A percentile compares a stretch with the other conserved stretches of the same genome.
These are phyloP conservation scores for Pipra filicauda DNA, from an alignment of 2,113 vertebrate species.

Conservation along the genomic window DNA sequence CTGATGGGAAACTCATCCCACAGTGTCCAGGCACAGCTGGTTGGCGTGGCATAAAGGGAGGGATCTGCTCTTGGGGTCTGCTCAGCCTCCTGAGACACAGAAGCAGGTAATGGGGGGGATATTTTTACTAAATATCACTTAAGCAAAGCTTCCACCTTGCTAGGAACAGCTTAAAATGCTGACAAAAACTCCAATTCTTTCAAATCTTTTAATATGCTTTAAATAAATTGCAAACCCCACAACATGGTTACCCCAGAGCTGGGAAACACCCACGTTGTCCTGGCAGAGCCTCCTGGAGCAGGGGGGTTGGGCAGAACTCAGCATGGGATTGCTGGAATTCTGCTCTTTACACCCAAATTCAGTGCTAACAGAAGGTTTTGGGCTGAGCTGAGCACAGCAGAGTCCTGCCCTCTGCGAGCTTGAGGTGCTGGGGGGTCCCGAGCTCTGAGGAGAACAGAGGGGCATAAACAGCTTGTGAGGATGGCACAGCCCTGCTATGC, in stretches of 20 bases:
- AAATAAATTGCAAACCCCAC: fast-evolving
- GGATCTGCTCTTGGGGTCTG: background rate
- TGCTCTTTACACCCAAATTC: background rate
- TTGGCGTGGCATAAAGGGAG: fast-evolving
- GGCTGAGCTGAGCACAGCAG: background rate
- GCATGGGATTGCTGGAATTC: background rate
- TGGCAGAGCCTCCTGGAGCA: background rate
- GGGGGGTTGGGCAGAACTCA: background rate
- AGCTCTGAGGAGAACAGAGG: background rate
- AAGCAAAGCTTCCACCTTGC: background rate
- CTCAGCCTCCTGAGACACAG: background rate
- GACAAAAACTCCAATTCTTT: background rate
- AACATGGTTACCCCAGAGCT: background rate
- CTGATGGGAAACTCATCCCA: background rate
- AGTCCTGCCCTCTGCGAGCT: background rate
- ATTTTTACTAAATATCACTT: too few relatives aligned
- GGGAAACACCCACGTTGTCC: fast-evolving
- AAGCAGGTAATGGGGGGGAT: background rate
- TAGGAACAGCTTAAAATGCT: background rate
- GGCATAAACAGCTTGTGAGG: background rate
- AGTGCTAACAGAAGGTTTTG: background rate
- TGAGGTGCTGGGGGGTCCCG: background rate
- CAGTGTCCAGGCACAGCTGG: background rate
- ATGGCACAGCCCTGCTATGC: background rate
- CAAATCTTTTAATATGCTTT: background rate